Percentiles rank a stretch among this genome's conserved stretches.
Conservation (phyloP, 2,888 invertebrate species). For the Dinocampus coccinellae region DNA sequence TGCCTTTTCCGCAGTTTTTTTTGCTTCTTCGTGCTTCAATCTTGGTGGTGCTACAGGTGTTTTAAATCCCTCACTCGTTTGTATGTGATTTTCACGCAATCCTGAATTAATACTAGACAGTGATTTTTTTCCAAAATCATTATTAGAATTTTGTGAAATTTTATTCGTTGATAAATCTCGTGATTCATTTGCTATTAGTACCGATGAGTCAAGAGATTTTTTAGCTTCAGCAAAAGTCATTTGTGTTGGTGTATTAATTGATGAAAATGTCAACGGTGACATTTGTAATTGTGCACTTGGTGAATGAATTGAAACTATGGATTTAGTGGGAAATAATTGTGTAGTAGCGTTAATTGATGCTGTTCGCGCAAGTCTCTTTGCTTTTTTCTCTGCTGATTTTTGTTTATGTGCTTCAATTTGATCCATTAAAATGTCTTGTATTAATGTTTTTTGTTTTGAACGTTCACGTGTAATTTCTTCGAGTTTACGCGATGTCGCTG, state of each 20-base stretch:
- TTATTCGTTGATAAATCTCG: conserved; percentile 15
- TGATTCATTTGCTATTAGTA: conserved; percentile 22
- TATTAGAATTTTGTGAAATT: conserved; percentile 22
- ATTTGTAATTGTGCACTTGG: conserved; percentile 44
- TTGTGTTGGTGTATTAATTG: conserved; percentile 52
- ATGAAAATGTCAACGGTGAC: conserved; percentile 56
- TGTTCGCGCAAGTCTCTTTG: conserved; percentile 74
- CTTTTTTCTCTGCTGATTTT: conserved; percentile 74
- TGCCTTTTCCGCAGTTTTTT: conserved; percentile 73
- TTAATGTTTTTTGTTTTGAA: conserved; percentile 85
- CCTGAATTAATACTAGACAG: conserved; percentile 21
- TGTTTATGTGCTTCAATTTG: conserved; percentile 80
- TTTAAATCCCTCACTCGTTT: conserved; percentile 65
- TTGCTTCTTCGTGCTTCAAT: conserved; percentile 69
- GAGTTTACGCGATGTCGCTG: conserved; percentile 76
- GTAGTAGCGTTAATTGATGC: conserved; percentile 65
- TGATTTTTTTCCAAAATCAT: conserved; percentile 16
- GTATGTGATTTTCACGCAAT: conserved; percentile 26
- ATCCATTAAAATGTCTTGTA: conserved; percentile 86
- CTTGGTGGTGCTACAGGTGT: conserved; percentile 73
- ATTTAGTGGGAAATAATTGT: conserved; percentile 41
- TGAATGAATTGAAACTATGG: conserved; percentile 41
- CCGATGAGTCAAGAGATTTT: conserved; percentile 44
- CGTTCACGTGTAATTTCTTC: conserved; percentile 85
- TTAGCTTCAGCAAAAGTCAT: conserved; percentile 58